Base-by-base conservation (phyloP, 2,113 vertebrate genomes). In the Falco punctatus region DNA sequence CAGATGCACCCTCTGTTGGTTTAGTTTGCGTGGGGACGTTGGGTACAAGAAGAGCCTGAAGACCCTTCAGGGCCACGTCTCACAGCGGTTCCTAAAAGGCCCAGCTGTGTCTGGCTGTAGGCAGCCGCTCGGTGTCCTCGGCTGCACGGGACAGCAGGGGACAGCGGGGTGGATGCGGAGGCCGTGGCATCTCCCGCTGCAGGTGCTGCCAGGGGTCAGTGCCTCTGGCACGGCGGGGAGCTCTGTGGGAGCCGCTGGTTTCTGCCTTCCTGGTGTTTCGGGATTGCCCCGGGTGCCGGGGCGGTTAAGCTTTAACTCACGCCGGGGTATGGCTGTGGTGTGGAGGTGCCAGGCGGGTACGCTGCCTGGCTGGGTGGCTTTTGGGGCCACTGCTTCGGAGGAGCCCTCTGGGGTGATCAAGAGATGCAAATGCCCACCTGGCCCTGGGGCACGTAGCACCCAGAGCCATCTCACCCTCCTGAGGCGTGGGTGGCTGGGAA, bases 341-440 rank as follows among this genome's bases (percentile, higher is more conserved):
- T 1, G 27, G 13, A 28, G n/a, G 7, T 20, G 30, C 51, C 32
- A 6, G 75, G 42, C n/a, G 14, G 26, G 27, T 4, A 5, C 4
- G 12, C 32, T 1, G 2, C 42, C 28, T 6, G 1, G 42, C 27
- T 21, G 22, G 19, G 57, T 35, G 4, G 5, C 72, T 52, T 19
- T 8, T 0, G 0, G 14, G 11, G 30, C 33, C 19, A 7, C 26
- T 1, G 4, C 51, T 83, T 21, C 49, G 4, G 8, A 35, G 30
- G 57, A 82, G 10, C 27, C 59, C 72, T 22, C 2, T 0, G 11
- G 46, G 55, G 3, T 51, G 1, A 14, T 2, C 11, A 18, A 33
- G 33, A 64, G 59, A 8, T 26, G 52, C 28, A 4, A 14, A 32
- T 1, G 19, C 13, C 23, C 2, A 2, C 32, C 27, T 20, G 13